A percentile compares a stretch with the other conserved stretches of the same genome.
These are phyloP conservation scores for Ctena decussata DNA, from an alignment of 2,888 invertebrate species.

Conservation along the genomic window DNA sequence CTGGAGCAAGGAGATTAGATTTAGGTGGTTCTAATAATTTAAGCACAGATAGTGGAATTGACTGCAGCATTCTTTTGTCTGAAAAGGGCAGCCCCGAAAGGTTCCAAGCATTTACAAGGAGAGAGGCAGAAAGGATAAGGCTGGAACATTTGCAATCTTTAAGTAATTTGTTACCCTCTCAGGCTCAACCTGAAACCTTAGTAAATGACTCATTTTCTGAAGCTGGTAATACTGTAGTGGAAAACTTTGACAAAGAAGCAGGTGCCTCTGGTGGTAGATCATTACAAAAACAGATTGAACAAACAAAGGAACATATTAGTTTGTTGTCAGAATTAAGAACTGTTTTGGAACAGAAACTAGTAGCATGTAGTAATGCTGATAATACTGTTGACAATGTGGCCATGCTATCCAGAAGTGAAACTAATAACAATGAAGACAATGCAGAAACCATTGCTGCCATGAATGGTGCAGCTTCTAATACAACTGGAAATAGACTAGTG, in stretches of 20 bases:
- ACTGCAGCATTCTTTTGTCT: constrained; percentile 60
- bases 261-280: not conserved
- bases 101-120: constrained; percentile 54
- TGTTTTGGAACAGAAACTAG: constrained; percentile 25
- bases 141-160: constrained; percentile 35
- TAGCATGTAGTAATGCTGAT: not conserved
- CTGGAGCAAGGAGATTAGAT: constrained; percentile 26
- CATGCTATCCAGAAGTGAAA: too few relatives aligned
- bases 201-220: too few relatives aligned
- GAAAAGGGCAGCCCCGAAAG: constrained; percentile 60
- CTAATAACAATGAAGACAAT: not conserved
- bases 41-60: constrained; percentile 72
- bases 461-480: not conserved
- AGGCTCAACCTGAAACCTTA: not conserved
- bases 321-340: constrained; percentile 35
- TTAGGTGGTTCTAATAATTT: constrained; percentile 52
- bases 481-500: not conserved
- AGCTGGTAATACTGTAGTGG: not conserved
- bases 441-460: not conserved
- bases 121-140: constrained; percentile 57
- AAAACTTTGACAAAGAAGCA: not conserved
- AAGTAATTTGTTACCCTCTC: not conserved
- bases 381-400: not conserved
- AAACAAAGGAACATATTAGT: constrained; percentile 39
- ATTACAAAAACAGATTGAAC: constrained; percentile 30